Evolutionary conservation across 2,797 vertebrate genomes (phyloP).

Genomic region (Phalanger gymnotis): DNA sequence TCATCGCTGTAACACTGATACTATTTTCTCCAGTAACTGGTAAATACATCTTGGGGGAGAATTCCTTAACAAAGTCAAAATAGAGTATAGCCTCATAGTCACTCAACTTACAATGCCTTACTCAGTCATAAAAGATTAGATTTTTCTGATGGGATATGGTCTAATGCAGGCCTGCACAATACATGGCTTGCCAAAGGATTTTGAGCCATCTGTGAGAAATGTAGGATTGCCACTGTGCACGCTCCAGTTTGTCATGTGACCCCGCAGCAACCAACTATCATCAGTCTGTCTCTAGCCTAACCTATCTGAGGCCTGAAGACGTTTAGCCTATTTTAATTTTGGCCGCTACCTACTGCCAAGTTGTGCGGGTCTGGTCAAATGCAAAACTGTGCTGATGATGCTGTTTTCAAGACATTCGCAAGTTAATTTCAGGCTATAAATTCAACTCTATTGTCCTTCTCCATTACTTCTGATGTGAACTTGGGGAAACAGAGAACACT

Average conservation of each 20-base stretch:
- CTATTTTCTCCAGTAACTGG: neutral
- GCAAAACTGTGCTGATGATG: neutral
- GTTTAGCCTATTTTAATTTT: too few relatives aligned
- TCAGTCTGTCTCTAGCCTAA: too few relatives aligned
- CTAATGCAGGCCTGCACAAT: neutral
- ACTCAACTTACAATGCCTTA: neutral
- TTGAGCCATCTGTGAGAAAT: too few relatives aligned
- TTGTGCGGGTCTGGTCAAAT: neutral
- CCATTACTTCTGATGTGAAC: neutral
- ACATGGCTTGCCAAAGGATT: too few relatives aligned
- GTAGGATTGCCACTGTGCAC: too few relatives aligned
- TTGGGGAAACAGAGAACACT: neutral
- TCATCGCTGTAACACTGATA: neutral
- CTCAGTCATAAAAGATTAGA: neutral
- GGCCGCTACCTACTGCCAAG: too few relatives aligned
- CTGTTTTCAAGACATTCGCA: constrained; percentile 6
- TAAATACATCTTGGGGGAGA: neutral
- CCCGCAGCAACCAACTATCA: too few relatives aligned
- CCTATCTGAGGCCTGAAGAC: too few relatives aligned
- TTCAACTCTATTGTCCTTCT: neutral
- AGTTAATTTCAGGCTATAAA: neutral
- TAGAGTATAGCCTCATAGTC: neutral
- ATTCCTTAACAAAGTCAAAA: neutral
- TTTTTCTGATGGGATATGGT: neutral
- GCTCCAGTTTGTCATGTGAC: too few relatives aligned